Evolutionary conservation across 2,888 invertebrate genomes (phyloP), one percentile per base, ranked within the genome.

Genomic region (Acronicta aceris): DNA sequence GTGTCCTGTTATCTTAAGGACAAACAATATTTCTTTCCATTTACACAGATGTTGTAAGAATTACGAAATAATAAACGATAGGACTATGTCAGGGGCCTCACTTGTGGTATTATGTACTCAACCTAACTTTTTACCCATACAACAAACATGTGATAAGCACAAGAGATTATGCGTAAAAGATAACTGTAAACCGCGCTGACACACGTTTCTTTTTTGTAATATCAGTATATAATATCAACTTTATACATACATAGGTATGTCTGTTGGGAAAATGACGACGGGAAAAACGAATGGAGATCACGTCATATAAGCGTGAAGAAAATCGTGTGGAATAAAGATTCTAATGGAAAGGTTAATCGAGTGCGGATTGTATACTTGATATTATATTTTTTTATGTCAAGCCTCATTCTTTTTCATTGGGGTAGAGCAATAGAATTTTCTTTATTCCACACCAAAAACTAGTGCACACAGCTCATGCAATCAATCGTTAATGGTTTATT

Each of bases 11-110:
- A 65, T 59, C 51, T 13, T 25, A 36, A 17, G 42, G 54, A 17
- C 17, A 50, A 17, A 50, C 9, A 33, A 46, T 38, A 52, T 6
- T 70, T 42, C 27, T 53, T 53, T 57, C 52, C 65, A 70, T 16
- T 54, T 47, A 52, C 49, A 33, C 21, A 16, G 12, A 40, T 67
- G 41, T 46, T 30, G 57, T 57, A 57, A 57, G 9, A 15, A 52
- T 69, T 59, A 71, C 45, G 69, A 71, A 53, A 71, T 55, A 36
- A 51, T 61, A 17, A 47, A 42, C 36, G 57, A 58, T 54, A 53
- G 48, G 38, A 51, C 25, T 55, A 57, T 46, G 56, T 64, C 61
- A 68, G 61, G 45, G 17, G 51, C 17, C 13, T 16, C 6, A 25
- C 38, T 12, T 9, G 25, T 40, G 66, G 49, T 54, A 41, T 48